Base-by-base conservation (phyloP, 2,888 invertebrate genomes). In the Acrobeloides nanus region DNA sequence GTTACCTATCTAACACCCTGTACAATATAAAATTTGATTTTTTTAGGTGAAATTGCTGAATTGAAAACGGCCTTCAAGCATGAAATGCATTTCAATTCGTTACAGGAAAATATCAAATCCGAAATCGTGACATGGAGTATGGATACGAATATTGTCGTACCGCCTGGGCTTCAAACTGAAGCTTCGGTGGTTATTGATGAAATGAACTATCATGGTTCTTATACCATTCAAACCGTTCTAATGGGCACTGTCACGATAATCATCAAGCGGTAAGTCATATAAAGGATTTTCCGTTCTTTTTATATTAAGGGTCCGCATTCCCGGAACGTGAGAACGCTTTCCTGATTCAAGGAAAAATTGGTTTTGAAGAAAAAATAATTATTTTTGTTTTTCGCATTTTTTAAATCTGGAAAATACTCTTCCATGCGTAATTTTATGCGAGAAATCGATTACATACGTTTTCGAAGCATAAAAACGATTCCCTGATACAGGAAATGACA, bases 71-170 rank as follows among this genome's bases (percentile, higher is more conserved):
- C 74, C 1, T 75, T 75, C 61, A 69, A 71, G 38, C 67, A 73
- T 45, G 76, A 76, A 53, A 64, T 72, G 54, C 67, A 71, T 33
- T 67, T 76, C 55, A 74, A 71, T 48, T 70, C 70, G 29, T 61
- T 68, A 23, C 65, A 60, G 27, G 75, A 75, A 34, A 74, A 75
- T 56, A 66, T 53, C 23, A 66, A 74, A 41, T 61, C 64, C 43
- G 75, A 77, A 54, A 62, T 69, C 32, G 65, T 79, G 44, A 73
- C 75, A 3, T 79, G 79, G 79, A 74, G 74, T n/a, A 77, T 78
- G 2, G 76, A 78, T 59, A 76, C 66, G 38, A 74, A 71, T 48
- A 74, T 78, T 25, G 62, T 68, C 46, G 77, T 78, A 1, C 76
- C 75, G 7, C 52, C 67, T 7, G 61, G 64, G 17, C 65, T 66